Evolutionary conservation across 30 jellyfish, hydroid and myxozoan species (phyloP).

Genomic region (Hydractinia echinata): DNA sequence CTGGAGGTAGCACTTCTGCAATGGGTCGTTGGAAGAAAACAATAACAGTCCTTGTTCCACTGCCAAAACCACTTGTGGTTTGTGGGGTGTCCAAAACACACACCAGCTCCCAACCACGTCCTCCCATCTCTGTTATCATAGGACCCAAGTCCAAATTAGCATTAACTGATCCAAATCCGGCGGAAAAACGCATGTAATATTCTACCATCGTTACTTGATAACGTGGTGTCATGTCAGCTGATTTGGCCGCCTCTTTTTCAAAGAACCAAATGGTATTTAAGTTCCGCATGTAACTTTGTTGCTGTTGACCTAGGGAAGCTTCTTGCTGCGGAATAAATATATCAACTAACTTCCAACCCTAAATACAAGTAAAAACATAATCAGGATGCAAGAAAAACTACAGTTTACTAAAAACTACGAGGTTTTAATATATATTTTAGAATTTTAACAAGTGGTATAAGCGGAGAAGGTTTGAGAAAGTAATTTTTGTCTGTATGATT

Average conservation of each 20-base stretch:
- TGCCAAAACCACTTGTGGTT: conserved; percentile 17
- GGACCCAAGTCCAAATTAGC: conserved; percentile 34
- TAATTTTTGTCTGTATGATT: too few relatives aligned
- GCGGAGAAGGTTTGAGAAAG: too few relatives aligned
- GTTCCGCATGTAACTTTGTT: neutral
- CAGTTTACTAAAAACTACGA: too few relatives aligned
- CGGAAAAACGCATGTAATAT: conserved; percentile 17
- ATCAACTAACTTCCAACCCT: conserved; percentile 56
- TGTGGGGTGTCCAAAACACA: conserved; percentile 47
- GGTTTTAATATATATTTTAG: too few relatives aligned
- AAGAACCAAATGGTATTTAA: conserved; percentile 52
- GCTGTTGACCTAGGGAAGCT: neutral
- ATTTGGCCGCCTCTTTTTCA: conserved; percentile 38
- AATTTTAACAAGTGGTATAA: too few relatives aligned
- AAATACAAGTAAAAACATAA: neutral
- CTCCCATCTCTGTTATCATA: conserved; percentile 44
- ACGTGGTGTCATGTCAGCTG: conserved; percentile 37
- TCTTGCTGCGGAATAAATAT: conserved; percentile 34
- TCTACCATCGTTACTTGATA: conserved; percentile 43
- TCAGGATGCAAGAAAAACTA: too few relatives aligned
- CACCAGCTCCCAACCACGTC: conserved; percentile 54
- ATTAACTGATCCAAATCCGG: conserved; percentile 21
- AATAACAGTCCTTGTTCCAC: conserved; percentile 26
- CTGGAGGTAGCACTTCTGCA: neutral
- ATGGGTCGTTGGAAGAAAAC: conserved; percentile 41